Percentiles rank a stretch among this genome's conserved stretches.
Conservation (phyloP, 2,797 vertebrate species). For the Selene dorsalis region DNA sequence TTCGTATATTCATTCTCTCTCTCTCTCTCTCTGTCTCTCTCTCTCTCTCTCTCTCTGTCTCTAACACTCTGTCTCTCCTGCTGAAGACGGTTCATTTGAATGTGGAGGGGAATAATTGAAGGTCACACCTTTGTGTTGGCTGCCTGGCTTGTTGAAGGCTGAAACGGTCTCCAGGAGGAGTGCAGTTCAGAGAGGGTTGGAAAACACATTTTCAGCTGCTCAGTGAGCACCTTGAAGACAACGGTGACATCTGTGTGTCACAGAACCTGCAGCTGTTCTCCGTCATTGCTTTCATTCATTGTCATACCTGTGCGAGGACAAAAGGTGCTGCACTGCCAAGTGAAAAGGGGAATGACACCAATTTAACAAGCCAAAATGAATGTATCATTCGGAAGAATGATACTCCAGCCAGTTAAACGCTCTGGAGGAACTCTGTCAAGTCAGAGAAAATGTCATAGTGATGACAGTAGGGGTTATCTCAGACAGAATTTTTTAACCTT, state of each 20-base stretch:
- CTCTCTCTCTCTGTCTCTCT: conserved; percentile 7
- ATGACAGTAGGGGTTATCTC: not conserved
- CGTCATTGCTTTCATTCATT: conserved; percentile 15
- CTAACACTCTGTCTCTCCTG: conserved; percentile 13
- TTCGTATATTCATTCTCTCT: conserved; percentile 49
- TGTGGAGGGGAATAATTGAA: conserved; percentile 62
- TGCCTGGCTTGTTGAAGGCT: conserved; percentile 67
- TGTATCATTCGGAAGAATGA: not conserved
- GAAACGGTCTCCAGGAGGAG: conserved; percentile 37
- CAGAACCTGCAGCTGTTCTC: conserved; percentile 28
- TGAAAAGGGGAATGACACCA: conserved; percentile 17
- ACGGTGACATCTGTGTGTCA: conserved; percentile 1
- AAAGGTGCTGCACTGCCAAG: not conserved
- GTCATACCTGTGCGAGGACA: not conserved
- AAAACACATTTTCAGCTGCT: conserved; percentile 41
- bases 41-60: conserved; percentile 14
- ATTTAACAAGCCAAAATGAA: conserved; percentile 15
- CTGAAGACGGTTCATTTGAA: conserved; percentile 63
- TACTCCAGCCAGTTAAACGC: not conserved
- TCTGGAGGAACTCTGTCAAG: not conserved
- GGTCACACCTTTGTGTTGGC: conserved; percentile 74
- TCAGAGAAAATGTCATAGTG: not conserved
- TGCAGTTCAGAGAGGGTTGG: conserved; percentile 21
- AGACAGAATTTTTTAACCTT: not conserved
- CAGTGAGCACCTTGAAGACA: conserved; percentile 16